These are phyloP conservation scores for Lutjanus erythropterus DNA, from an alignment of 2,113 vertebrate species.

Conservation along the genomic window DNA sequence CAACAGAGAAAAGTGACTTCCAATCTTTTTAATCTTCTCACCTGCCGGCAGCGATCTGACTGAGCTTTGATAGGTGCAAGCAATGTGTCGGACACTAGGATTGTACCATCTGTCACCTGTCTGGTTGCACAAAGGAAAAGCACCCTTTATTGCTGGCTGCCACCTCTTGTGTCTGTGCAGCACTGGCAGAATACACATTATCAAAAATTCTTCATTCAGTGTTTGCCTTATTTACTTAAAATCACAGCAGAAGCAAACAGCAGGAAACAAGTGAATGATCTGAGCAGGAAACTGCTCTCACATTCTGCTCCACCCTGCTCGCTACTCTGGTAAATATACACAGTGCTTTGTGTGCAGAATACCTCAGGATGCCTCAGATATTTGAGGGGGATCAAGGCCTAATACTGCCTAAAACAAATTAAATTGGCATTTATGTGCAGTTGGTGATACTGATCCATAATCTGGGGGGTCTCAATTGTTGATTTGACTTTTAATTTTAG, in stretches of 20 bases:
- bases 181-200: neutral
- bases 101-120: constrained; percentile 48
- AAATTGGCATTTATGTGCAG: too few relatives aligned
- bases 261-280: neutral
- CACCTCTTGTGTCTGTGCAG: neutral
- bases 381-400: neutral
- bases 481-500: too few relatives aligned
- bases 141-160: neutral
- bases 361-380: neutral
- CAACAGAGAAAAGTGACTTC: constrained; percentile 53
- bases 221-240: neutral
- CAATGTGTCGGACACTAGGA: constrained; percentile 25
- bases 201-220: neutral
- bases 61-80: constrained; percentile 50
- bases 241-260: too few relatives aligned
- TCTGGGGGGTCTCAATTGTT: too few relatives aligned
- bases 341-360: neutral
- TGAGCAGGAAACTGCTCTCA: neutral
- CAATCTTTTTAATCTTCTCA: constrained; percentile 57
- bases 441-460: too few relatives aligned
- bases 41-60: constrained; percentile 36
- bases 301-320: neutral
- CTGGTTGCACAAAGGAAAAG: constrained; percentile 19
- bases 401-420: too few relatives aligned
- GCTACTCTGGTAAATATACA: neutral